These are phyloP conservation scores for Drosophila fungiperda DNA, from an alignment of 2,888 invertebrate species.

Conservation along the genomic window DNA sequence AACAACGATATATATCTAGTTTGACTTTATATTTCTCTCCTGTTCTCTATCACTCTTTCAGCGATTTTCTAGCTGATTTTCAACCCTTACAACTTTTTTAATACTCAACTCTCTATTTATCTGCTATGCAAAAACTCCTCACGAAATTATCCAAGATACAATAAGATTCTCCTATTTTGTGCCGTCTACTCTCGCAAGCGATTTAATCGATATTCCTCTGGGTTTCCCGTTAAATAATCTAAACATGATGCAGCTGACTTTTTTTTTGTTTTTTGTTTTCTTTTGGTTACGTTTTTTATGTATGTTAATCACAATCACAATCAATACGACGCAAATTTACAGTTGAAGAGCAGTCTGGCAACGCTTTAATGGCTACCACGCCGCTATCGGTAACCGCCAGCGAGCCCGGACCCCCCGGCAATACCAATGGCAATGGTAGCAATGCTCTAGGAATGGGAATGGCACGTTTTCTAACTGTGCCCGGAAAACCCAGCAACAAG, in stretches of 20 bases:
- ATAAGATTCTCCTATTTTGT: constrained; percentile 10
- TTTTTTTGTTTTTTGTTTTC: background rate
- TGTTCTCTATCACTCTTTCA: constrained; percentile 21
- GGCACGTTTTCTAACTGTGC: constrained; percentile 84
- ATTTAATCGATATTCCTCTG: background rate
- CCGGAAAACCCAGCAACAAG: constrained; percentile 82
- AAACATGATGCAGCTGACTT: constrained; percentile 30
- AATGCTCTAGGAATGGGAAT: constrained; percentile 78
- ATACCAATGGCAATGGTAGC: constrained; percentile 70
- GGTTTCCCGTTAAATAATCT: constrained; percentile 1
- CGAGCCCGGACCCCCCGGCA: constrained; percentile 75
- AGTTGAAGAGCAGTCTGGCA: constrained; percentile 84
- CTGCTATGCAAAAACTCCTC: constrained; percentile 2
- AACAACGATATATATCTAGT: constrained; percentile 35
- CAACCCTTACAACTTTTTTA: constrained; percentile 12
- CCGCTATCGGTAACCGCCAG: constrained; percentile 80
- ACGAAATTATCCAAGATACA: constrained; percentile 4
- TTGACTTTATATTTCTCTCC: constrained; percentile 35
- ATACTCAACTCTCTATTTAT: constrained; percentile 7
- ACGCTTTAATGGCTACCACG: constrained; percentile 75
- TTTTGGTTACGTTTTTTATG: constrained; percentile 6
- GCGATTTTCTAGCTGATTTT: constrained; percentile 5
- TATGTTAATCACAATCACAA: constrained; percentile 19
- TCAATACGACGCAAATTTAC: constrained; percentile 66
- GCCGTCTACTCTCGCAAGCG: constrained; percentile 13